Percentiles rank a stretch among this genome's conserved stretches.
phyloP scores from a whole-genome alignment of 2,888 invertebrate species.

The Drosophila anceps region DNA sequence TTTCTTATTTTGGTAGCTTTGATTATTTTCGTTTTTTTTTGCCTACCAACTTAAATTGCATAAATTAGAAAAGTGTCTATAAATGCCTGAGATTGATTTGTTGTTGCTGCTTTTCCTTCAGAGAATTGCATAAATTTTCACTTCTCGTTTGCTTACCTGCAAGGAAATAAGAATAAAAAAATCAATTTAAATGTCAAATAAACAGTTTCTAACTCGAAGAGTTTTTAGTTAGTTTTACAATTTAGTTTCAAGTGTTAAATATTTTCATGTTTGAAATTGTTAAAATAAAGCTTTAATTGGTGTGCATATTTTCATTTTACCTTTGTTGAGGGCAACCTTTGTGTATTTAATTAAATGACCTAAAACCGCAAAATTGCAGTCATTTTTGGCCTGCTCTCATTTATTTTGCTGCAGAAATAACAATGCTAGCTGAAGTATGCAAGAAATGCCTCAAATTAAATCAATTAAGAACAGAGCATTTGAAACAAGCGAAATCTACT shows the following conservation, averaged over 20 bases:
- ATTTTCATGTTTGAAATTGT: not conserved
- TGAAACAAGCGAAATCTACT: not conserved
- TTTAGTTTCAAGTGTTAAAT: not conserved
- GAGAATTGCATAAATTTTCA: not conserved
- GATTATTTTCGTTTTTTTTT: no score
- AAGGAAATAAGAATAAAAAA: conserved; percentile 15
- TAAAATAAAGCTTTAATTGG: not conserved
- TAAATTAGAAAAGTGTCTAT: conserved; percentile 7
- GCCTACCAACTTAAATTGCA: not conserved
- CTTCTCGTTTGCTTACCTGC: conserved; percentile 31
- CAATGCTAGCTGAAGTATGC: not conserved
- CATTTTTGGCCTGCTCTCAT: conserved; percentile 2
- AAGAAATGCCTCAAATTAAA: conserved; percentile 17
- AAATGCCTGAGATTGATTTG: conserved; percentile 27
- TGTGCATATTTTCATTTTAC: not conserved
- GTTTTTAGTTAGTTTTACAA: not conserved
- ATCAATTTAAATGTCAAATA: conserved; percentile 4
- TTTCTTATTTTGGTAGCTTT: not conserved
- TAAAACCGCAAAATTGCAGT: conserved; percentile 20
- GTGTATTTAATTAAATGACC: conserved; percentile 30
- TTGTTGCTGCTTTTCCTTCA: not conserved
- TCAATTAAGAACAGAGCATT: conserved; percentile 4
- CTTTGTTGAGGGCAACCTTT: not conserved
- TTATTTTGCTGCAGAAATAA: not conserved
- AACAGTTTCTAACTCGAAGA: not conserved